phyloP scores from a whole-genome alignment of 2,888 invertebrate genomes.

The Hydraecia micacea region DNA sequence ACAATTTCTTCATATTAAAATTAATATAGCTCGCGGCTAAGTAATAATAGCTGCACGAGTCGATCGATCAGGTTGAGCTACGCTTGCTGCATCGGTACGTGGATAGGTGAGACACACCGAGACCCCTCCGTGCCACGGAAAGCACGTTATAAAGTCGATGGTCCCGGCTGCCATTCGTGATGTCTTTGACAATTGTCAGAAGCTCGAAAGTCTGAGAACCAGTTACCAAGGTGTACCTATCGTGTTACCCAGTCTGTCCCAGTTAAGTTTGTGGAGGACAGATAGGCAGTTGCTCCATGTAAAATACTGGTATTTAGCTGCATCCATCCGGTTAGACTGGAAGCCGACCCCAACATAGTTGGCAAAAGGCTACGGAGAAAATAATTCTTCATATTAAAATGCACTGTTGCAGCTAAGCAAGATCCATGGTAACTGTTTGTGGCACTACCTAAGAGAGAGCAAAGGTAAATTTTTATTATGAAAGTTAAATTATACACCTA shows the following conservation, averaged over 20 bases:
- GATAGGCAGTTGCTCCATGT: not conserved
- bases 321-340: not conserved
- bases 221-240: not conserved
- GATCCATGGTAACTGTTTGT: slow-evolving; percentile 47
- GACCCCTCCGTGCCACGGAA: not conserved
- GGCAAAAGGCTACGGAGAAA: not conserved
- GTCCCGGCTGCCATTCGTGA: not conserved
- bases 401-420: slow-evolving; percentile 35
- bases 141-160: not conserved
- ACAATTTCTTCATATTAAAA: not conserved
- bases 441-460: slow-evolving; percentile 5
- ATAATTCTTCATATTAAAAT: slow-evolving; percentile 7
- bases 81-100: not conserved
- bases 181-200: not conserved
- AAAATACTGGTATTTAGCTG: not conserved
- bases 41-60: not conserved
- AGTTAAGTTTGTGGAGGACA: not conserved
- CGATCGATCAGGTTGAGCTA: not conserved
- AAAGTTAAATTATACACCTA: slow-evolving; percentile 31
- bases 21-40: not conserved
- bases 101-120: not conserved
- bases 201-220: not conserved
- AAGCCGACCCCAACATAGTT: not conserved
- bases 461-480: slow-evolving; percentile 45
- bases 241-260: no score